Percentiles rank a stretch among this genome's conserved stretches.
Evolutionary conservation across 2,888 invertebrate genomes (phyloP).

Genomic region (Sialis fuliginosa): DNA sequence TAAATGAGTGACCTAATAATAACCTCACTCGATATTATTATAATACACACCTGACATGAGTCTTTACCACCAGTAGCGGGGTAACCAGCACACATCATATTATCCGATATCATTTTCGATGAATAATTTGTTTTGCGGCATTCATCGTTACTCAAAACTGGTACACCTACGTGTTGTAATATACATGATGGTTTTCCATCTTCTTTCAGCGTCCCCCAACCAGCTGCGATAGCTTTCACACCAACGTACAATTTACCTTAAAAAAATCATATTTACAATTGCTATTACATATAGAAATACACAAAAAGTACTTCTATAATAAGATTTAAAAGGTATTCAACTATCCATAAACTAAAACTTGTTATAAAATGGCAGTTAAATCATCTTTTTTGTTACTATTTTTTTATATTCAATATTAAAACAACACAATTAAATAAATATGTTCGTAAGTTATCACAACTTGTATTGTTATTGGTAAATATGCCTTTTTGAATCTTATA

Average conservation of each 20-base stretch:
- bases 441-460: not conserved
- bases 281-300: too few relatives aligned
- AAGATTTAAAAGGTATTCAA: too few relatives aligned
- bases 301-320: too few relatives aligned
- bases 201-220: slow-evolving; percentile 78
- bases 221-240: slow-evolving; percentile 54
- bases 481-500: too few relatives aligned
- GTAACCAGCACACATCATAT: slow-evolving; percentile 77
- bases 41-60: slow-evolving; percentile 54
- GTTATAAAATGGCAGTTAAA: too few relatives aligned
- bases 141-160: slow-evolving; percentile 48
- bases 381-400: too few relatives aligned
- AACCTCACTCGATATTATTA: too few relatives aligned
- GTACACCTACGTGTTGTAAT: slow-evolving; percentile 70
- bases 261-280: slow-evolving; percentile 9
- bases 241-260: slow-evolving; percentile 53
- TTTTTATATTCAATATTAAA: not conserved
- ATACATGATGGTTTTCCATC: slow-evolving; percentile 72
- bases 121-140: slow-evolving; percentile 67
- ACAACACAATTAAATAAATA: not conserved
- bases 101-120: slow-evolving; percentile 67
- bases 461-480: too few relatives aligned
- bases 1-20: too few relatives aligned
- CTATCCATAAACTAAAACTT: not conserved
- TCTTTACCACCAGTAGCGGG: slow-evolving; percentile 52